Percentiles rank a stretch among this genome's conserved stretches.
Evolutionary conservation across 2,113 vertebrate species (phyloP).

Genomic region (Tursiops truncatus): DNA sequence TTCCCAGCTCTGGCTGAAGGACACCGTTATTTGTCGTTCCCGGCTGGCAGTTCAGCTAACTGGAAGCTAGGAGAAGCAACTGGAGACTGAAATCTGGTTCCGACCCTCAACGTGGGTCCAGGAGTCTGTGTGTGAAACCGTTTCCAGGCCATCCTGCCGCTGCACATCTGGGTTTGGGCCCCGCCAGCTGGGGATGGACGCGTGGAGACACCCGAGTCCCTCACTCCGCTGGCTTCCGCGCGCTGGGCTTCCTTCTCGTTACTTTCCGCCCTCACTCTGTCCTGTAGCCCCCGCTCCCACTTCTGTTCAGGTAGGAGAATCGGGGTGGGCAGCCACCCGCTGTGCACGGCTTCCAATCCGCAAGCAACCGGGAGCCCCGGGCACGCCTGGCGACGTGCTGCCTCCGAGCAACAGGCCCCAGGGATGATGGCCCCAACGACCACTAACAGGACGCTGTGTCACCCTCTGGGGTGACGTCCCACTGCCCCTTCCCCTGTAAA

Average conservation of each 20-base stretch:
- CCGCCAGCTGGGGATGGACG: neutral
- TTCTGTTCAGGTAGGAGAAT: neutral
- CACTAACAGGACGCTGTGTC: neutral
- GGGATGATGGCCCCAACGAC: neutral
- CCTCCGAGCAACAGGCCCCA: rapidly evolving
- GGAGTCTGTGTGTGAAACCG: rapidly evolving
- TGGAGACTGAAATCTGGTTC: rapidly evolving
- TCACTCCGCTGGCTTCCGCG: neutral
- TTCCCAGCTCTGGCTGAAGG: neutral
- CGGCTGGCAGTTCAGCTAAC: neutral
- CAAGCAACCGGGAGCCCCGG: rapidly evolving
- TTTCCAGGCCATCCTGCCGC: neutral
- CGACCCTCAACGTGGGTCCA: neutral
- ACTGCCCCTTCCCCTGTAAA: rapidly evolving
- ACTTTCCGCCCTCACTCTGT: neutral
- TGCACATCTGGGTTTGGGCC: neutral
- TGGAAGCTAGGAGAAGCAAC: rapidly evolving
- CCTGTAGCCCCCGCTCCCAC: rapidly evolving
- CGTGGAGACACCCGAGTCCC: rapidly evolving
- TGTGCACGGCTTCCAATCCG: neutral
- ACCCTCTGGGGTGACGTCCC: neutral
- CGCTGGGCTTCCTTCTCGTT: neutral
- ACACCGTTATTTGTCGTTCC: rapidly evolving
- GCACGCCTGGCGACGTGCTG: neutral
- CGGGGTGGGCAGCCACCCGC: rapidly evolving